These are phyloP conservation scores for Norana najaformis DNA, from an alignment of 2,888 invertebrate species.

Conservation along the genomic window DNA sequence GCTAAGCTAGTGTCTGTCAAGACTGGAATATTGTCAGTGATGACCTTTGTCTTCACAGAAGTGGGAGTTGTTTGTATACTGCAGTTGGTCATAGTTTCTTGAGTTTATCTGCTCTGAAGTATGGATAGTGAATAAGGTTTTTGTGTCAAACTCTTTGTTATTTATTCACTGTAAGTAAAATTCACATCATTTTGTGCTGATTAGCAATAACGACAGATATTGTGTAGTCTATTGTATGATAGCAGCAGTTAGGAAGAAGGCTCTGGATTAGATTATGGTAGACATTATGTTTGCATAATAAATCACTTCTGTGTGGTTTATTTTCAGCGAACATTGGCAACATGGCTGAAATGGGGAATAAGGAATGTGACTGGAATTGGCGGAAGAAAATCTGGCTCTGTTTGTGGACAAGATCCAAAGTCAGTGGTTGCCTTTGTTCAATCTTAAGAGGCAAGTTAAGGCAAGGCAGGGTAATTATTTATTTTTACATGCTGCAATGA, in stretches of 20 bases:
- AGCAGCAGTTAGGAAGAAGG: background rate
- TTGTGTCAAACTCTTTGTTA: too few species aligned
- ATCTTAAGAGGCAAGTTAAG: background rate
- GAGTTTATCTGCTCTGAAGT: background rate
- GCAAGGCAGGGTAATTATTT: background rate
- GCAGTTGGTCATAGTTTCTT: background rate
- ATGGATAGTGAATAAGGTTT: background rate
- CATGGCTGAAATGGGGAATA: conserved; percentile 23
- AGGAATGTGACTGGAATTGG: conserved; percentile 29
- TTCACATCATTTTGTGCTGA: background rate
- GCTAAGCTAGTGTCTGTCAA: too few species aligned
- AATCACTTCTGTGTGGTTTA: background rate
- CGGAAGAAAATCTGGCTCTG: conserved; percentile 80
- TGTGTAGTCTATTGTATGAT: too few species aligned
- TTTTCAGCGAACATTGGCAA: conserved; percentile 28
- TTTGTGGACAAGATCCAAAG: conserved; percentile 96
- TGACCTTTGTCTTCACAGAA: background rate
- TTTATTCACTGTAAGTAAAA: background rate
- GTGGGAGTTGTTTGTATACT: too few species aligned
- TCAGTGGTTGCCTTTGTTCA: conserved; percentile 55
- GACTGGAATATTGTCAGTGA: too few species aligned
- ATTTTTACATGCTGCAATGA: too few species aligned
- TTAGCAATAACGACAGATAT: background rate
- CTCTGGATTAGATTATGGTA: too few species aligned
- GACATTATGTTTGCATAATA: background rate